Conservation (phyloP, 2,113 vertebrate genomes). For the Ceyx margarethae region DNA sequence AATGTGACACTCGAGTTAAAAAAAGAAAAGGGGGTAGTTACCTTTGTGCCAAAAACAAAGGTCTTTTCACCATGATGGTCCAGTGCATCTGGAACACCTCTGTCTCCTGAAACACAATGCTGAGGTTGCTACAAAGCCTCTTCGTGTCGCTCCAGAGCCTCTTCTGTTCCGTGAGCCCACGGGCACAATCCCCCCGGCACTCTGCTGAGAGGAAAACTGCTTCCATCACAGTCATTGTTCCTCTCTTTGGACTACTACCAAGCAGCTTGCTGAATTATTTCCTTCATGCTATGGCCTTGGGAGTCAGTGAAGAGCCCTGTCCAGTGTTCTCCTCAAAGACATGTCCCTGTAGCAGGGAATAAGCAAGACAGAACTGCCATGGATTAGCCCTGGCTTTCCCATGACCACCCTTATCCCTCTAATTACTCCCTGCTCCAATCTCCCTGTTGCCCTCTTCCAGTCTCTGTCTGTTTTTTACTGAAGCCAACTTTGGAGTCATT, state of each 20-base stretch:
- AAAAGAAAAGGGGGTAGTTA: not conserved
- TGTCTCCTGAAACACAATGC: not conserved
- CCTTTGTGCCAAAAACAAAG: slow-evolving; percentile 1
- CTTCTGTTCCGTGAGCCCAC: not conserved
- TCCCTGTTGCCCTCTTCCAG: not conserved
- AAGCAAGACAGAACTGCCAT: not conserved
- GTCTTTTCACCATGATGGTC: not conserved
- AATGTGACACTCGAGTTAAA: slow-evolving; percentile 49
- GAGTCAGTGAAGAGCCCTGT: not conserved
- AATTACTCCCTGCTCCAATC: not conserved
- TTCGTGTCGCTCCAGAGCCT: not conserved
- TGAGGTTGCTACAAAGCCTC: not conserved
- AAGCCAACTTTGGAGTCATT: not conserved
- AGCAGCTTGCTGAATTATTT: not conserved
- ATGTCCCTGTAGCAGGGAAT: accelerated
- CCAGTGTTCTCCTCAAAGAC: not conserved
- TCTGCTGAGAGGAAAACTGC: not conserved
- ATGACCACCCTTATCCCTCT: not conserved
- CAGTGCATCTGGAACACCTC: not conserved
- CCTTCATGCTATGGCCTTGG: not conserved
- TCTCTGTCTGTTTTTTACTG: not conserved
- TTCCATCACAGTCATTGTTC: not conserved
- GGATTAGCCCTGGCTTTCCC: not conserved
- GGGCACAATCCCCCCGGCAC: not conserved
- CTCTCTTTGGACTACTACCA: not conserved